phyloP scores from a whole-genome alignment of 2,113 vertebrate species.

The Takifugu flavidus region DNA sequence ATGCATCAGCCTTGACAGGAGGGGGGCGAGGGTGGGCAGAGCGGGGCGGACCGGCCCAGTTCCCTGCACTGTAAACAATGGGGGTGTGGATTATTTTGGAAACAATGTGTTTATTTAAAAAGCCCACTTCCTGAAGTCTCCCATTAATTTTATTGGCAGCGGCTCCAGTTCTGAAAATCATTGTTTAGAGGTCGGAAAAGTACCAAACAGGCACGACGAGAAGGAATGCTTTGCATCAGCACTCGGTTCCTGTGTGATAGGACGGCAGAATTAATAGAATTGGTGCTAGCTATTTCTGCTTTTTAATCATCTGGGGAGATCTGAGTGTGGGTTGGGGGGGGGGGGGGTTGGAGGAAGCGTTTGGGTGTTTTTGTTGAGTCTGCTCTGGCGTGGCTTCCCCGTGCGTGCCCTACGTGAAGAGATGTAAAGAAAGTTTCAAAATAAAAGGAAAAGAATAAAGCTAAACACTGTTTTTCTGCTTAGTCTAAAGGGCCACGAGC shows the following conservation, averaged over 20 bases:
- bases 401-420: slow-evolving; percentile 48
- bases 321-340: slow-evolving; percentile 39
- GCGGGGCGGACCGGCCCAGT: slow-evolving; percentile 58
- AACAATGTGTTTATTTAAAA: slow-evolving; percentile 85
- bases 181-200: slow-evolving; percentile 67
- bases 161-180: slow-evolving; percentile 72
- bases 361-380: slow-evolving; percentile 58
- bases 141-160: slow-evolving; percentile 79
- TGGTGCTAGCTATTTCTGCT: slow-evolving; percentile 44
- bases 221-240: slow-evolving; percentile 56
- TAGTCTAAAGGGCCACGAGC: slow-evolving; percentile 53
- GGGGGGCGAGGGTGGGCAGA: slow-evolving; percentile 19
- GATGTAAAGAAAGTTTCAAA: slow-evolving; percentile 27
- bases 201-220: slow-evolving; percentile 61
- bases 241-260: slow-evolving; percentile 69
- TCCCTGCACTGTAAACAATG: slow-evolving; percentile 78
- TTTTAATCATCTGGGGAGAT: slow-evolving; percentile 57
- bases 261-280: slow-evolving; percentile 51
- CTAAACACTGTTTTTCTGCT: slow-evolving; percentile 55
- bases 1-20: slow-evolving; percentile 60
- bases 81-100: slow-evolving; percentile 80
- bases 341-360: slow-evolving; percentile 50
- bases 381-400: slow-evolving; percentile 19
- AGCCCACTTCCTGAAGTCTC: slow-evolving; percentile 75
- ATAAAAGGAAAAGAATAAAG: slow-evolving; percentile 23